Percentiles rank a stretch among this genome's conserved stretches.
Conservation (phyloP, 2,888 invertebrate species). For the Eupithecia subumbrata region DNA sequence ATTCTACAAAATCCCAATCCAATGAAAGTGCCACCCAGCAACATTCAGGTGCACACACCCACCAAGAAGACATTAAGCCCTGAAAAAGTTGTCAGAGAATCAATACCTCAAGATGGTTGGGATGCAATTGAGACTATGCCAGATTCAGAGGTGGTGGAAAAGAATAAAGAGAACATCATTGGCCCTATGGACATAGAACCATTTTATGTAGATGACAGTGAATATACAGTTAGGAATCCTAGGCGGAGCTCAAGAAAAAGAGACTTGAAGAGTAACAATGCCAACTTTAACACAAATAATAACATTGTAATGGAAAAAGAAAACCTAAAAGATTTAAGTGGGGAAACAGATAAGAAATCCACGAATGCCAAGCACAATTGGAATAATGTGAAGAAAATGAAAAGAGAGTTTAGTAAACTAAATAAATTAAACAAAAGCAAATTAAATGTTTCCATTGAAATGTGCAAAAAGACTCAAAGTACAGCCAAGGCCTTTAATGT, state of each 20-base stretch:
- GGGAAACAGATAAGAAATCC: conserved; percentile 57
- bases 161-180: conserved; percentile 58
- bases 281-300: conserved; percentile 40
- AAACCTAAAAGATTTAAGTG: conserved; percentile 55
- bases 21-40: conserved; percentile 58
- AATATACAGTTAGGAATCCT: conserved; percentile 64
- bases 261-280: conserved; percentile 52
- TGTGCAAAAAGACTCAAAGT: conserved; percentile 67
- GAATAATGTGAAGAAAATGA: conserved; percentile 77
- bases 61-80: conserved; percentile 54
- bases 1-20: conserved; percentile 43
- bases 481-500: conserved; percentile 41
- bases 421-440: conserved; percentile 71
- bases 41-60: conserved; percentile 63
- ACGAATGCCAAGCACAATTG: conserved; percentile 66
- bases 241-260: conserved; percentile 72
- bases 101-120: conserved; percentile 71
- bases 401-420: conserved; percentile 74
- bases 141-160: conserved; percentile 55
- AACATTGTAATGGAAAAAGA: conserved; percentile 52
- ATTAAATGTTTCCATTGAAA: conserved; percentile 78
- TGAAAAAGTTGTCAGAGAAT: conserved; percentile 54
- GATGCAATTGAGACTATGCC: conserved; percentile 73
- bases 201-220: conserved; percentile 59
- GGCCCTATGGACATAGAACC: conserved; percentile 67